Evolutionary conservation across 2,888 invertebrate species (phyloP), one percentile per base, ranked within the genome.

Genomic region (Microctonus aethiopoides): DNA sequence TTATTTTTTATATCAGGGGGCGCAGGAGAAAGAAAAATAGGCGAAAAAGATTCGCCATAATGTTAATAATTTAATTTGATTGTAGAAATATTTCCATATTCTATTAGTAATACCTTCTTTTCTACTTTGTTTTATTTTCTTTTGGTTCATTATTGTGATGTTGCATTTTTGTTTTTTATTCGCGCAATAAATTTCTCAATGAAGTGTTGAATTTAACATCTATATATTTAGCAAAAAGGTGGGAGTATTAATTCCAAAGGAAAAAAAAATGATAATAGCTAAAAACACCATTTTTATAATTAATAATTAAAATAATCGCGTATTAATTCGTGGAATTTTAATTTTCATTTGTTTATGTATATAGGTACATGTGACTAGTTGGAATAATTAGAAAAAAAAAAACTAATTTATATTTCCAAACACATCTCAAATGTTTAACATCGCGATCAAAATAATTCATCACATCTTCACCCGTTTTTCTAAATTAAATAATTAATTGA

Each of bases 351-450:
- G 36, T 65, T 56, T 34, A 54, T n/a, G n/a, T 16, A 16, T 57
- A 22, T 72, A 75, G 77, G 75, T 79, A 80, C 78, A 73, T 72
- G 72, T 83, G 83, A 83, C 83, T 83, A 83, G 82, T 80, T 82
- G 24, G 75, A 75, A 78, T 77, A 72, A n/a, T n/a, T n/a, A 64
- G n/a, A 70, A 63, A 36, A 57, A 64, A 24, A 57, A 59, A n/a
- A 29, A 65, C 29, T 29, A 7, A n/a, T n/a, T n/a, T n/a, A n/a
- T n/a, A n/a, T n/a, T n/a, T 51, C 34, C 10, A 36, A 10, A 20
- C 34, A 51, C 52, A 65, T n/a, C 39, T 62, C 26, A 34, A 67
- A 67, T 52, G 34, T 59, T 62, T 67, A 75, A 74, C 75, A 75
- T 75, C 76, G n/a, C 75, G 71, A 75, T 26, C 54, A 10, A 13